Percentiles rank a stretch among this genome's conserved stretches.
phyloP scores from a whole-genome alignment of 92 coral and sea anemone genomes.

The Zoanthus gigantus region DNA sequence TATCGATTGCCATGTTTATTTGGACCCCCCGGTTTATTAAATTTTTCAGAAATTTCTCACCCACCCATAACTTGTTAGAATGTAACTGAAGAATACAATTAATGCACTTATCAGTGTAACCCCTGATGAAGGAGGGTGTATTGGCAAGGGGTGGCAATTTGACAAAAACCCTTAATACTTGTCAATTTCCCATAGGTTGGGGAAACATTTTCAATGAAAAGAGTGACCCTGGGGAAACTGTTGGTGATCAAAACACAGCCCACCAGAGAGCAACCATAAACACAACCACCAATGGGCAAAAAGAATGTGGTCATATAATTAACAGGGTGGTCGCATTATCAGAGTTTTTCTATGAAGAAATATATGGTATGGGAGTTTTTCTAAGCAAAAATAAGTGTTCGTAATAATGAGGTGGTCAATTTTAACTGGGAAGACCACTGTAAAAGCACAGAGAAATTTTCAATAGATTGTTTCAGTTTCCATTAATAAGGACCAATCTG shows the following conservation, averaged over 20 bases:
- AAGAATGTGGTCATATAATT: not conserved
- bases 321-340: conserved; percentile 7
- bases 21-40: too few relatives aligned
- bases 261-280: conserved; percentile 8
- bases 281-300: too few relatives aligned
- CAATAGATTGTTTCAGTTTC: conserved; percentile 1
- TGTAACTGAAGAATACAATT: too few relatives aligned
- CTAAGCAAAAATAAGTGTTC: conserved; percentile 12
- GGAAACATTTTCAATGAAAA: conserved; percentile 1
- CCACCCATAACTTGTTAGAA: too few relatives aligned
- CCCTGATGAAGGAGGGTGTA: not conserved
- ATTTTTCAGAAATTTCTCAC: too few relatives aligned
- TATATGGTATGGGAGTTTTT: conserved; percentile 22
- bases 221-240: conserved; percentile 7
- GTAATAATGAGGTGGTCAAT: conserved; percentile 15
- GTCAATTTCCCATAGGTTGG: conserved; percentile 1
- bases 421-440: conserved; percentile 18
- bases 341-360: conserved; percentile 2
- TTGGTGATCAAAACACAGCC: not conserved
- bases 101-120: not conserved
- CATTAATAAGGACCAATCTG: not conserved
- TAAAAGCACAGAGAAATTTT: conserved; percentile 23
- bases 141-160: not conserved
- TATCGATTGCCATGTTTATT: too few relatives aligned
- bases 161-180: not conserved